Evolutionary conservation across 2,888 invertebrate species (phyloP), one percentile per base, ranked within the genome.

Genomic region (Incurvaria masculella): DNA sequence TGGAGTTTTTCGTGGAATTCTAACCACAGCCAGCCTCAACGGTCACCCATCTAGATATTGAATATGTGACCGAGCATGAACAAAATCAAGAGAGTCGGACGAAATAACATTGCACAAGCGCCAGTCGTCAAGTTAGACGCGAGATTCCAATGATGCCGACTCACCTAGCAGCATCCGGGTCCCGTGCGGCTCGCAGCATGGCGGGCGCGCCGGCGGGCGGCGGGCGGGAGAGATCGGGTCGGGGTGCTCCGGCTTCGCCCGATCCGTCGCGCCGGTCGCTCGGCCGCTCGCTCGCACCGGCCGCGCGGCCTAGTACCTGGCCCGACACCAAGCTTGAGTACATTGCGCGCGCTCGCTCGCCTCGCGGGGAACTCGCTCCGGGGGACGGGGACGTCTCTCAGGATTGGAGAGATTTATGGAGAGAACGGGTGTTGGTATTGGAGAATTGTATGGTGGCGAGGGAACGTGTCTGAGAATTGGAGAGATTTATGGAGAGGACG

Each of bases 131-230:
- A 33, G 27, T 44, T 44, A 20, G n/a, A n/a, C n/a, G n/a, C n/a
- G n/a, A n/a, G n/a, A n/a, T n/a, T n/a, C n/a, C n/a, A n/a, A 21
- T 26, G 16, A 26, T 18, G 16, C 20, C 21, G 4, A 21, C 46
- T 39, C 49, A 49, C 42, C 68, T 74, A 72, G 70, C 80, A 68
- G 82, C 83, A 82, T 80, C 83, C 83, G 83, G 83, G 81, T 76
- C 81, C 74, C 81, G 79, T 67, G 66, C 68, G 81, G 79, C 82
- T 82, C 81, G 80, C 69, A 65, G 67, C 76, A 75, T 76, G 59
- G 68, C 69, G 74, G 72, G 70, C 63, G 61, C 52, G 54, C 57
- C 60, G 67, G 21, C 74, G 76, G 72, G 70, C 68, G 62, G 69
- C 64, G 73, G 74, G 72, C 71, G 76, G 41, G 20, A n/a, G 44